Conservation (phyloP, 2,888 invertebrate species). For the Lysandra bellargus region DNA sequence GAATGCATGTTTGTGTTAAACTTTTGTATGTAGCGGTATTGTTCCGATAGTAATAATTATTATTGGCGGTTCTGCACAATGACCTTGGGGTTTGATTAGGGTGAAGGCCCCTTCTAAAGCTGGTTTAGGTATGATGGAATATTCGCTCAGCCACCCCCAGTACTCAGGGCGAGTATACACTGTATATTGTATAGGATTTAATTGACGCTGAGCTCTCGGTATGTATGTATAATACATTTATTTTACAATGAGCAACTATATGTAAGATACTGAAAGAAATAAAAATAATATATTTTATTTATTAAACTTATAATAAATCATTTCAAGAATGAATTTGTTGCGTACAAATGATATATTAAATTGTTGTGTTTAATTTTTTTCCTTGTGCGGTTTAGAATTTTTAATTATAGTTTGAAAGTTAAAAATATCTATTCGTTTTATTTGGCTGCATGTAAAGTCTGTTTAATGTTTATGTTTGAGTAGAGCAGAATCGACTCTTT, state of each 20-base stretch:
- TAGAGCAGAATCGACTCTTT: not conserved
- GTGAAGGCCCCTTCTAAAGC: slow-evolving; percentile 39
- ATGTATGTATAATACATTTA: not conserved
- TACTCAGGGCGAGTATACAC: slow-evolving; percentile 14
- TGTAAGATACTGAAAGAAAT: not conserved
- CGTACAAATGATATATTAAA: not conserved
- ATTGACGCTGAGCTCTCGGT: slow-evolving; percentile 2
- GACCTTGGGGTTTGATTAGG: slow-evolving; percentile 37
- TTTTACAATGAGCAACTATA: not conserved
- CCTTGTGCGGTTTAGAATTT: not conserved
- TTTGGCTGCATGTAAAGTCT: not conserved
- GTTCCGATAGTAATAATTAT: not conserved
- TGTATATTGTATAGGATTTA: slow-evolving; percentile 1
- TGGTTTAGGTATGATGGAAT: slow-evolving; percentile 49
- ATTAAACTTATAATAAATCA: not conserved
- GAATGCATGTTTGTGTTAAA: not conserved
- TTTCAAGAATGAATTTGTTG: not conserved
- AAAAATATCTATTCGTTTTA: not conserved
- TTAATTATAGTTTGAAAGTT: not conserved
- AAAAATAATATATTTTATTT: not conserved
- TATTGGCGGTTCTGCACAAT: slow-evolving; percentile 23
- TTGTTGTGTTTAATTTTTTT: not conserved
- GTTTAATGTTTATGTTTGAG: not conserved
- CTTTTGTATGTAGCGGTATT: not conserved
- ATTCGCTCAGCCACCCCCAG: slow-evolving; percentile 41